Evolutionary conservation across 2,113 vertebrate genomes (phyloP).

Genomic region (Onychostoma macrolepis): DNA sequence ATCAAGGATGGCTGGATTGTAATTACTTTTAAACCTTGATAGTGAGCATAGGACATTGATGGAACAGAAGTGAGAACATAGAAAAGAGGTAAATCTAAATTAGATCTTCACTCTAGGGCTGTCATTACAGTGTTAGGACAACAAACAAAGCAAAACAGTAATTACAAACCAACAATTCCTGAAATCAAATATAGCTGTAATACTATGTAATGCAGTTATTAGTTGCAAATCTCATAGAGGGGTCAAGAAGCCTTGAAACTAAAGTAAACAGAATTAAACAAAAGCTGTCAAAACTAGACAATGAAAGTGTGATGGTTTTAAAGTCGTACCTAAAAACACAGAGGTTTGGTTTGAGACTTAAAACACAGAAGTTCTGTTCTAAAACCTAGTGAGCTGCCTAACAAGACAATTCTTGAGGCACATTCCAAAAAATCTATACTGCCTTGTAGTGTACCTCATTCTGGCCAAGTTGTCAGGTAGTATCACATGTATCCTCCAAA

Average conservation of each 20-base stretch:
- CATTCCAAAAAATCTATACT: background rate
- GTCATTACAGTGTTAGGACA: conserved; percentile 33
- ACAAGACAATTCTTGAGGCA: no score
- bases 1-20: conserved; percentile 60
- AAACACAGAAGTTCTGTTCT: background rate
- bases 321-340: background rate
- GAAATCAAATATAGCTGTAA: conserved; percentile 10
- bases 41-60: conserved; percentile 55
- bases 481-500: background rate
- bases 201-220: background rate
- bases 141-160: conserved; percentile 14
- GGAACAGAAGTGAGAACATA: background rate
- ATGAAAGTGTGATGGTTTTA: background rate
- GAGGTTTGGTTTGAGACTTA: background rate
- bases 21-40: conserved; percentile 40
- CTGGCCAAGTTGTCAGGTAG: background rate
- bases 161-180: conserved; percentile 13
- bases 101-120: conserved; percentile 74
- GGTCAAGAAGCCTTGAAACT: background rate
- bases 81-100: conserved; percentile 72
- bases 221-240: conserved; percentile 2
- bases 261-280: background rate
- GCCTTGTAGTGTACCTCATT: background rate
- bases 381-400: background rate
- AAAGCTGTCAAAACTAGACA: conserved; percentile 4